These are phyloP conservation scores for Drosophila peninsularis DNA, from an alignment of 2,888 invertebrate species.

Conservation along the genomic window DNA sequence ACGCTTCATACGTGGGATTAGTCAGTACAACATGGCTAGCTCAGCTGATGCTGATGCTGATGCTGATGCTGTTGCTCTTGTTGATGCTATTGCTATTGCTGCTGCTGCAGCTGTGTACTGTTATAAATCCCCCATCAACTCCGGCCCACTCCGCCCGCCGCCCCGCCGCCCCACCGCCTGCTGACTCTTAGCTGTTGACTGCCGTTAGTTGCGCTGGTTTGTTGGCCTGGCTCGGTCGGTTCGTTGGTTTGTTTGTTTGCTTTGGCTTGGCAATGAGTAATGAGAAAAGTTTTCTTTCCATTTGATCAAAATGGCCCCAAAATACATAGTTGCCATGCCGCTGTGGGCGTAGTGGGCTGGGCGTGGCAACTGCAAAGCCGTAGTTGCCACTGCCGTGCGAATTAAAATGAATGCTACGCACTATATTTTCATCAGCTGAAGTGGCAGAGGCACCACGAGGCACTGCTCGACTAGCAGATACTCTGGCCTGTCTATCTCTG, in stretches of 20 bases:
- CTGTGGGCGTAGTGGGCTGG: conserved; percentile 23
- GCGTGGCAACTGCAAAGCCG: conserved; percentile 31
- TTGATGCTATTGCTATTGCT: conserved; percentile 18
- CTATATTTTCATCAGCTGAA: conserved; percentile 56
- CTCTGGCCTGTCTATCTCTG: too few relatives aligned
- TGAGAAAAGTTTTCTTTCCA: conserved; percentile 80
- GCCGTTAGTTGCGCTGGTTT: conserved; percentile 71
- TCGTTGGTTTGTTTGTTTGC: conserved; percentile 62
- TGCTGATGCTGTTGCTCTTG: conserved; percentile 23
- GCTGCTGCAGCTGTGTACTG: conserved; percentile 66
- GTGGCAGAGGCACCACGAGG: conserved; percentile 21
- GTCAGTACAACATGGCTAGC: conserved; percentile 64
- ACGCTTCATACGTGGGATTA: conserved; percentile 67
- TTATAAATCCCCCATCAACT: conserved; percentile 68
- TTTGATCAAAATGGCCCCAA: conserved; percentile 75
- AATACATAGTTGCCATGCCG: conserved; percentile 64
- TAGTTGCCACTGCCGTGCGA: conserved; percentile 47
- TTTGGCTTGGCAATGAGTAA: conserved; percentile 76
- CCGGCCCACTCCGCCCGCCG: not conserved
- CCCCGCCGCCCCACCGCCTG: conserved; percentile 29
- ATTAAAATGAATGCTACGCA: conserved; percentile 67
- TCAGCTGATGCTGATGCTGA: conserved; percentile 41
- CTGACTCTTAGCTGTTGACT: conserved; percentile 77
- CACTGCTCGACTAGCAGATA: not conserved
- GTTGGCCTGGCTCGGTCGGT: conserved; percentile 43